phyloP scores from a whole-genome alignment of 2,113 vertebrate species.

The Spilogale gracilis region DNA sequence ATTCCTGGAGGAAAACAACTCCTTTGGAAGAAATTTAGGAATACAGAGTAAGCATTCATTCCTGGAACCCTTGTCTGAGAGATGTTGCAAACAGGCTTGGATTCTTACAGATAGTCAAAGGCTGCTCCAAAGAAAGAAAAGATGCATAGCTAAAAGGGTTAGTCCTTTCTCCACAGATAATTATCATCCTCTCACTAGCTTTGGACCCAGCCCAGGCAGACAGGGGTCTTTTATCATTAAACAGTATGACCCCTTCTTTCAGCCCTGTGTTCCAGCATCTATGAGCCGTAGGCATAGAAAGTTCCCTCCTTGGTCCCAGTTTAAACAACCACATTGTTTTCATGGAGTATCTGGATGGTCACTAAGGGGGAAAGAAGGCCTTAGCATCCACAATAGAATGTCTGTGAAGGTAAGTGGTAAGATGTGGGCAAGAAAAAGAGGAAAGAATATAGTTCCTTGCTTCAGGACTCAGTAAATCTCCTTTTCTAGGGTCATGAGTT shows the following conservation, averaged over 20 bases:
- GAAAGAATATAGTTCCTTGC: background rate
- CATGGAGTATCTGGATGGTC: background rate
- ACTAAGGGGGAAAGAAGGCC: background rate
- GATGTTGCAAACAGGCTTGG: background rate
- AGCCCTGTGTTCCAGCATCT: background rate
- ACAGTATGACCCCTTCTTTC: background rate
- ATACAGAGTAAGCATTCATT: constrained; percentile 54
- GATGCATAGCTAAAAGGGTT: background rate
- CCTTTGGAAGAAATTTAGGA: background rate
- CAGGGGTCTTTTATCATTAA: background rate
- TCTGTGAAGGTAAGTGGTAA: background rate
- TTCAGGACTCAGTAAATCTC: background rate
- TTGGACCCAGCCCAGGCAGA: background rate
- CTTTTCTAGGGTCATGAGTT: background rate
- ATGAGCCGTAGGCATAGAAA: background rate
- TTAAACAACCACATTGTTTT: background rate
- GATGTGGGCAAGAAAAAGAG: background rate
- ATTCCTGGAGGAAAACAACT: constrained; percentile 12
- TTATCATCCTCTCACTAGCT: background rate
- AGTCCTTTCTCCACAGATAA: background rate
- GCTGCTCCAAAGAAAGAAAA: background rate
- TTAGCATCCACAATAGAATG: background rate
- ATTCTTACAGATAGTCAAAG: constrained; percentile 2
- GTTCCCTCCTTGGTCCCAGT: background rate
- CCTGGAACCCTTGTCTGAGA: background rate